Evolutionary conservation across 2,113 vertebrate genomes (phyloP).

Genomic region (Daboia siamensis): DNA sequence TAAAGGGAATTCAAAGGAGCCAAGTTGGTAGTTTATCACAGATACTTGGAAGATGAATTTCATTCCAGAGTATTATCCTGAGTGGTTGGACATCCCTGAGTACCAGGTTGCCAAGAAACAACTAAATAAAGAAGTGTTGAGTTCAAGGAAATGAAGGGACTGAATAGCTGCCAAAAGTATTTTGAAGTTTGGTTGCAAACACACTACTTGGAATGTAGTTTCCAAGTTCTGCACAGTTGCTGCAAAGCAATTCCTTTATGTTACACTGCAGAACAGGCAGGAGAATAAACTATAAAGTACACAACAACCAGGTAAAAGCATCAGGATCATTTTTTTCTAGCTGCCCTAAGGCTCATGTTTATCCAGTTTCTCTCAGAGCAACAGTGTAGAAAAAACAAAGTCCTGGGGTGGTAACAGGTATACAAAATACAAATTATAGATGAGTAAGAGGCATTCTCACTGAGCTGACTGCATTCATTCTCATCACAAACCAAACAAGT

Average conservation of each 20-base stretch:
- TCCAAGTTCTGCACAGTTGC: not conserved
- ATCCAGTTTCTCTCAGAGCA: not conserved
- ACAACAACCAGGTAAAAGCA: not conserved
- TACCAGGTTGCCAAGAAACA: not conserved
- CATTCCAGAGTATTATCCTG: not conserved
- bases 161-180: not conserved
- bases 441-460: not conserved
- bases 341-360: not conserved
- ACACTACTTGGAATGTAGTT: not conserved
- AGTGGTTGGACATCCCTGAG: not conserved
- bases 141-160: not conserved
- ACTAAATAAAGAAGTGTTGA: not conserved
- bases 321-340: not conserved
- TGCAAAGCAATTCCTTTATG: not conserved
- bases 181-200: not conserved
- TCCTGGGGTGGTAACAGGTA: not conserved
- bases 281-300: not conserved
- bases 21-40: not conserved
- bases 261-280: not conserved
- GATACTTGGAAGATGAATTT: not conserved
- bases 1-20: not conserved
- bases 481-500: not conserved
- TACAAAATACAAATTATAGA: not conserved
- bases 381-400: not conserved
- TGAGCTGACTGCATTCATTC: not conserved